Conservation (phyloP, 2,888 invertebrate genomes). For the Danaus chrysippus region DNA sequence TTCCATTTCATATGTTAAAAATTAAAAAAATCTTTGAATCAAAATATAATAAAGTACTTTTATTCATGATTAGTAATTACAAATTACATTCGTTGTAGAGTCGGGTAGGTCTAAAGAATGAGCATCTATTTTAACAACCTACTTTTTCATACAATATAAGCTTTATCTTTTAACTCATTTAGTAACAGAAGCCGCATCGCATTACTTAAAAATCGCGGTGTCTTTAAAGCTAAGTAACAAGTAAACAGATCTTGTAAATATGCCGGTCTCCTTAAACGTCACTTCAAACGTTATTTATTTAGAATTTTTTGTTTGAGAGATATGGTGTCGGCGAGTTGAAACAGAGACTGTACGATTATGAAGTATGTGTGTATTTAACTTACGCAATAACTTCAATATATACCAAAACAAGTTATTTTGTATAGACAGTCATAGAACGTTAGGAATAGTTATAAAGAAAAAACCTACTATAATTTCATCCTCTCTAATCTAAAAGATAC, state of each 20-base stretch:
- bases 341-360: background rate
- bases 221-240: slow-evolving; percentile 3
- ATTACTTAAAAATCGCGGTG: slow-evolving; percentile 1
- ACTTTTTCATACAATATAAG: background rate
- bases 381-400: too few relatives aligned
- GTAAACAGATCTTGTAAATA: slow-evolving; percentile 6
- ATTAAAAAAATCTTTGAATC: too few relatives aligned
- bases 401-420: too few relatives aligned
- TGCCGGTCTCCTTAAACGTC: slow-evolving; percentile 2
- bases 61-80: too few relatives aligned
- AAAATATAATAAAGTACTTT: too few relatives aligned
- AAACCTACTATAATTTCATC: too few relatives aligned
- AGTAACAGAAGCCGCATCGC: slow-evolving; percentile 5
- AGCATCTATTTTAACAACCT: background rate
- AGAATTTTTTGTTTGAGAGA: slow-evolving; percentile 6
- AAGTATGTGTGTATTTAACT: too few relatives aligned
- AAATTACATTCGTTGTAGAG: too few relatives aligned
- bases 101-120: background rate
- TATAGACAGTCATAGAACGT: too few relatives aligned
- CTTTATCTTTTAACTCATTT: background rate
- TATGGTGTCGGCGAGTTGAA: background rate
- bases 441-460: too few relatives aligned
- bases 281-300: slow-evolving; percentile 2
- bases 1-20: too few relatives aligned
- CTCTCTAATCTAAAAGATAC: too few relatives aligned